A percentile compares a stretch with the other conserved stretches of the same genome.
These are phyloP conservation scores for Ennomos erosarius DNA, from an alignment of 2,888 invertebrate species.

Conservation along the genomic window DNA sequence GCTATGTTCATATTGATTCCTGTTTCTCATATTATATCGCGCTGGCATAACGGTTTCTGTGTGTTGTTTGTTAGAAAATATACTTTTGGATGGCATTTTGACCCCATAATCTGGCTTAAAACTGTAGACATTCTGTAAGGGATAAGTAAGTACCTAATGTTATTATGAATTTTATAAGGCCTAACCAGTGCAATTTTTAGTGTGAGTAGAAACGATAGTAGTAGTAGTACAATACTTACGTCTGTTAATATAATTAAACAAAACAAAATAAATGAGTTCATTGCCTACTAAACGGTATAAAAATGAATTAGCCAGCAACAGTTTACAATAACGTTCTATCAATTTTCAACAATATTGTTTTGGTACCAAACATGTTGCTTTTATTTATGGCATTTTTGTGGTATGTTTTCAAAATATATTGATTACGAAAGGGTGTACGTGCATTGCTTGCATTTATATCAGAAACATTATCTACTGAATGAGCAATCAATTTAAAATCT, in stretches of 20 bases:
- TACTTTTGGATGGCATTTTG: constrained; percentile 30
- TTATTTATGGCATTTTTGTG: constrained; percentile 26
- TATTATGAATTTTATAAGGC: neutral
- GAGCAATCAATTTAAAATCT: constrained; percentile 3
- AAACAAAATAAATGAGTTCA: no score
- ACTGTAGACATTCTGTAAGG: constrained; percentile 44
- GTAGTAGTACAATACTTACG: no score
- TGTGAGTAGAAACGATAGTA: no score
- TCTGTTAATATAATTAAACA: no score
- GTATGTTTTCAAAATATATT: constrained; percentile 15
- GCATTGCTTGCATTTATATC: constrained; percentile 3
- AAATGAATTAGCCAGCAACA: no score
- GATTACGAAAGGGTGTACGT: constrained; percentile 12
- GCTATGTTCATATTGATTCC: constrained; percentile 36
- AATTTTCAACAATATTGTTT: constrained; percentile 3
- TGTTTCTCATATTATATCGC: constrained; percentile 38
- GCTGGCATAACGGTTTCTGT: constrained; percentile 44
- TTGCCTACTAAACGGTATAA: no score
- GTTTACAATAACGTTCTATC: no score
- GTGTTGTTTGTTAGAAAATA: constrained; percentile 38
- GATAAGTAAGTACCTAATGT: no score
- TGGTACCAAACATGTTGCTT: constrained; percentile 1
- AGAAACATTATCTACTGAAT: constrained; percentile 18
- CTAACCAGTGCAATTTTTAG: no score
- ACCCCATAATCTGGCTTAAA: constrained; percentile 38